phyloP scores from a whole-genome alignment of 2,113 vertebrate genomes.

The Marmota monax region DNA sequence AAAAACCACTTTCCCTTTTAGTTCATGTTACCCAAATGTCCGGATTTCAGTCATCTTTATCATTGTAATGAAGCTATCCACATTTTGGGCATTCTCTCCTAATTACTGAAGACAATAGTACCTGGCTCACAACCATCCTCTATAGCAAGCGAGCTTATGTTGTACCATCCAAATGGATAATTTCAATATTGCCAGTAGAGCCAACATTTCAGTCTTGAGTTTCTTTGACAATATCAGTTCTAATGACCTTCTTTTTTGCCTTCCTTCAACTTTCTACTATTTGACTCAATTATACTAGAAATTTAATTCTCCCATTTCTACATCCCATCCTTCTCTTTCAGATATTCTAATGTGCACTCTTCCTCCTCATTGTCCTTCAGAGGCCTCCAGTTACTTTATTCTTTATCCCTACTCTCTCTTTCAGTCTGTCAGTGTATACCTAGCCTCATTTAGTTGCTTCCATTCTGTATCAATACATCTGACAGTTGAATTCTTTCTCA shows the following conservation, averaged over 20 bases:
- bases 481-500: not conserved
- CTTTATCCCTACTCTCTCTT: not conserved
- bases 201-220: not conserved
- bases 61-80: not conserved
- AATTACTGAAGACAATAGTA: not conserved
- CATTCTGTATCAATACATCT: rapidly evolving
- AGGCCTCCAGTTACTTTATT: not conserved
- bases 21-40: not conserved
- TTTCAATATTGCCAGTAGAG: not conserved
- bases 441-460: not conserved
- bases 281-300: not conserved
- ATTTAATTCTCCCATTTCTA: not conserved
- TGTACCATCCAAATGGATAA: not conserved
- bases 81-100: not conserved
- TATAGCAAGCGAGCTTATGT: rapidly evolving
- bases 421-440: rapidly evolving
- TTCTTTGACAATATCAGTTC: not conserved
- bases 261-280: not conserved
- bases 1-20: not conserved
- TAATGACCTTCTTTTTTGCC: not conserved
- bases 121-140: not conserved
- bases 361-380: not conserved
- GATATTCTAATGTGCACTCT: not conserved
- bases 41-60: not conserved
- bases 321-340: not conserved